A percentile compares a stretch with the other conserved stretches of the same genome.
These are phyloP conservation scores for Otolemur crassicaudatus DNA, from an alignment of 2,797 vertebrate genomes.

Conservation along the genomic window DNA sequence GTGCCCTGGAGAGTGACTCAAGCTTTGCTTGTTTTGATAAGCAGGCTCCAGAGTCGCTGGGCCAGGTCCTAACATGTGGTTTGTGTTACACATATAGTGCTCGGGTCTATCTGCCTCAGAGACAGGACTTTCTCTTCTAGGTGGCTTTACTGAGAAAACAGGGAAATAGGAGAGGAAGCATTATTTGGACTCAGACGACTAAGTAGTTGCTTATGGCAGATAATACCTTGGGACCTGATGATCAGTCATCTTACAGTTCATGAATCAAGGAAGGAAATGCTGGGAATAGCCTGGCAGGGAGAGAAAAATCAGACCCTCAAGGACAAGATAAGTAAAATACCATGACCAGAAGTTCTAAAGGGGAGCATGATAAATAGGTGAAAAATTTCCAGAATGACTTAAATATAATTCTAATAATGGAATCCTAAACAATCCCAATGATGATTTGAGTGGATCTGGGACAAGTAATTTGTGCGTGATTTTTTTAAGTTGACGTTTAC, in stretches of 20 bases:
- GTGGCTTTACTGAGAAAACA: not conserved
- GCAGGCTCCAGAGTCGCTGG: not conserved
- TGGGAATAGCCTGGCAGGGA: not conserved
- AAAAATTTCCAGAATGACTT: slow-evolving; percentile 23
- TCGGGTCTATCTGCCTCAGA: slow-evolving; percentile 7
- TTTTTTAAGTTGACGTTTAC: not conserved
- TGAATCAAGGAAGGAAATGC: not conserved
- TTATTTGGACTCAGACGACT: not conserved
- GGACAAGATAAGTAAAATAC: not conserved
- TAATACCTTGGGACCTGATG: not conserved
- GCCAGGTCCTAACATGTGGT: slow-evolving; percentile 56
- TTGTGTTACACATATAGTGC: slow-evolving; percentile 16
- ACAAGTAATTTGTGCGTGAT: not conserved
- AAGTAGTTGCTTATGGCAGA: not conserved
- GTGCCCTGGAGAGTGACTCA: not conserved
- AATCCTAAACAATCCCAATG: not conserved
- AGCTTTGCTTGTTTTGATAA: not conserved
- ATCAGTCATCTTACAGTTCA: not conserved
- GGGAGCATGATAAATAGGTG: not conserved
- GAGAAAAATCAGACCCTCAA: not conserved
- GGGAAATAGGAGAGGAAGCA: not conserved
- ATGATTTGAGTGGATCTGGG: not conserved
- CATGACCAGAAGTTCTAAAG: not conserved
- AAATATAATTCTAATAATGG: not conserved
- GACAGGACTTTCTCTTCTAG: not conserved